phyloP scores from a whole-genome alignment of 2,797 vertebrate genomes.

The Buceros bicornis region DNA sequence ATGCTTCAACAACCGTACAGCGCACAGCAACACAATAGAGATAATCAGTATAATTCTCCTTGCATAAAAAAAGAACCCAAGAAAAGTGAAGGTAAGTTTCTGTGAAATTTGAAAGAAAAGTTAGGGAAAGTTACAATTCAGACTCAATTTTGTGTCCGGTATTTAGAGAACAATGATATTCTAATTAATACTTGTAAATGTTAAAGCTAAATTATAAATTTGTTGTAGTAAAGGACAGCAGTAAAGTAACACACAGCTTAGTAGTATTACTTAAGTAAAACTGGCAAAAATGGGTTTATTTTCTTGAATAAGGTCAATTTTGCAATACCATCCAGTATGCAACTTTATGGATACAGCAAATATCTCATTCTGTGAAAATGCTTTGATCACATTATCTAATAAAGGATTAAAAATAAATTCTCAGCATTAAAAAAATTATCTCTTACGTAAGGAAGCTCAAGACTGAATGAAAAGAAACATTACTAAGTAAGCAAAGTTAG shows the following conservation, averaged over 20 bases:
- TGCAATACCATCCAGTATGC: background rate
- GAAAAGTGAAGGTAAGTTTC: background rate
- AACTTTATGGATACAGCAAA: background rate
- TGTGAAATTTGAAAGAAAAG: background rate
- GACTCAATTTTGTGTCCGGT: background rate
- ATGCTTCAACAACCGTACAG: background rate
- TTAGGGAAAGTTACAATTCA: background rate
- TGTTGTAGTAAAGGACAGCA: background rate
- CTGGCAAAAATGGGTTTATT: background rate
- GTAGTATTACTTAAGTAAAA: background rate
- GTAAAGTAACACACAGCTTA: background rate
- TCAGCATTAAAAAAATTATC: background rate
- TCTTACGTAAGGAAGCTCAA: background rate
- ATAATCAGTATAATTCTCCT: background rate
- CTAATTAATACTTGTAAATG: background rate
- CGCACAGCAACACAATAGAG: rapidly evolving
- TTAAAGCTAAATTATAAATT: background rate
- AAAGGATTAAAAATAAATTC: background rate
- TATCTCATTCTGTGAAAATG: background rate
- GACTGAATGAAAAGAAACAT: background rate
- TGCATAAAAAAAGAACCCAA: background rate
- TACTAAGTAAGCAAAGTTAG: background rate
- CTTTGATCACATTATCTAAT: background rate
- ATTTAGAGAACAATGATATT: background rate
- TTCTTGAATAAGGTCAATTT: background rate